Evolutionary conservation across 2,113 vertebrate species (phyloP), one percentile per base, ranked within the genome.

Genomic region (Crotophaga sulcirostris): DNA sequence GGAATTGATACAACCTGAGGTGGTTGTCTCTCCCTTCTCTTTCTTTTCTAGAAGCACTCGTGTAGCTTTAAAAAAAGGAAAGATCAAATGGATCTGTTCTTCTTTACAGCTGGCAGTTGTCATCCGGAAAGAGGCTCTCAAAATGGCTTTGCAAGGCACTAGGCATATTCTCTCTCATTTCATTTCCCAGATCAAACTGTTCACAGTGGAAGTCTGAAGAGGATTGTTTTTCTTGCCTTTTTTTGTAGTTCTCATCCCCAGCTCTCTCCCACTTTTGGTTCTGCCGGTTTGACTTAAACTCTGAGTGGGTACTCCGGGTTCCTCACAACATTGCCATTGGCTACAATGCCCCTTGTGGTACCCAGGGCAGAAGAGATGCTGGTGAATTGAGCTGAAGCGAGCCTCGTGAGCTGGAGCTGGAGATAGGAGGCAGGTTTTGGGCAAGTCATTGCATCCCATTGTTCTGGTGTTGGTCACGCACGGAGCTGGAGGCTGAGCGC

Each of bases 61-160:
- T 31, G 63, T 82, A 81, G 79, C 85, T 94, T 85, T 81, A 94
- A 87, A 94, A 87, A 76, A 52, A n/a, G n/a, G 60, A 55, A 73
- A 89, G 83, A 97, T 96, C 91, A 96, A 94, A 97, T 75, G 76
- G 69, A 87, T 89, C 89, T 75, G 93, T 93, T 97, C 92, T 96
- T 95, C 93, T 89, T 87, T 96, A 91, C 77, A 94, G 74, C 87
- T 92, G 67, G 75, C 67, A 59, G 93, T 95, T 95, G 93, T 95
- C 95, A 60, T 85, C 63, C 67, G 82, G 67, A 87, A 84, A 90
- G 87, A 84, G 88, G 69, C 77, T 90, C 85, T 95, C 80, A 64
- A 83, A 91, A 60, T 67, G 94, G 54, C 74, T 95, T 93, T 94
- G 69, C 84, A 66, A 91, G 89, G 84, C 94, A 73, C 85, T 68